Evolutionary conservation across 2,797 vertebrate species (phyloP).

Genomic region (Tympanoctomys barrerae): DNA sequence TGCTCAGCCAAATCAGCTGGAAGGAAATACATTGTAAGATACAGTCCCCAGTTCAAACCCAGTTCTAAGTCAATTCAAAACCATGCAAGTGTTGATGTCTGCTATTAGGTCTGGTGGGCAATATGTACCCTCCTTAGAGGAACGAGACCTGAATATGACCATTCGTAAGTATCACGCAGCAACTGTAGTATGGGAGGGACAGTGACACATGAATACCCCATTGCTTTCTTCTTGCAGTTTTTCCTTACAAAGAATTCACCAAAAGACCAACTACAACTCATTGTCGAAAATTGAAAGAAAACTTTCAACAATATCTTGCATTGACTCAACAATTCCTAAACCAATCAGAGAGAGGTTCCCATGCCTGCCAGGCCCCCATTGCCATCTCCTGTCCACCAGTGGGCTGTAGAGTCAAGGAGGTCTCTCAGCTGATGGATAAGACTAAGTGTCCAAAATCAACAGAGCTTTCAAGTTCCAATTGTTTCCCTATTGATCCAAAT

Average conservation of each 20-base stretch:
- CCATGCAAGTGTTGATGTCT: neutral
- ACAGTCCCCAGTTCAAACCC: slow-evolving; percentile 5
- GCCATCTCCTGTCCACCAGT: slow-evolving; percentile 36
- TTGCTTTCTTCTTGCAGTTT: neutral
- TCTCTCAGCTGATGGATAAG: slow-evolving; percentile 62
- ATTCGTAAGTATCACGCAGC: neutral
- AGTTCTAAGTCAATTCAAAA: neutral
- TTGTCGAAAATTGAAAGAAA: neutral
- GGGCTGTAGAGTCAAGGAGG: slow-evolving; percentile 63
- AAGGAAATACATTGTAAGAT: slow-evolving; percentile 66
- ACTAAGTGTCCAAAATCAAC: slow-evolving; percentile 80
- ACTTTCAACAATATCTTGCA: slow-evolving; percentile 11
- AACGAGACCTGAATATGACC: neutral
- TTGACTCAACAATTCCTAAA: slow-evolving; percentile 53
- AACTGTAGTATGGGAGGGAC: neutral
- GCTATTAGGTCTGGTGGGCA: slow-evolving; percentile 10
- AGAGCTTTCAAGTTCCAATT: slow-evolving; percentile 85
- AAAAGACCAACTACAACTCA: slow-evolving; percentile 34
- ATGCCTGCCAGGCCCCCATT: slow-evolving; percentile 60
- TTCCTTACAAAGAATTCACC: slow-evolving; percentile 52
- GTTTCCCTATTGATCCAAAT: slow-evolving; percentile 89
- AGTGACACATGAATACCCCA: neutral
- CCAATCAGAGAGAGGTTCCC: slow-evolving; percentile 62
- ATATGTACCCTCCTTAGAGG: neutral
- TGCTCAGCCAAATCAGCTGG: slow-evolving; percentile 46